These are phyloP conservation scores for Macrotus californicus DNA, from an alignment of 2,113 vertebrate species.

Conservation along the genomic window DNA sequence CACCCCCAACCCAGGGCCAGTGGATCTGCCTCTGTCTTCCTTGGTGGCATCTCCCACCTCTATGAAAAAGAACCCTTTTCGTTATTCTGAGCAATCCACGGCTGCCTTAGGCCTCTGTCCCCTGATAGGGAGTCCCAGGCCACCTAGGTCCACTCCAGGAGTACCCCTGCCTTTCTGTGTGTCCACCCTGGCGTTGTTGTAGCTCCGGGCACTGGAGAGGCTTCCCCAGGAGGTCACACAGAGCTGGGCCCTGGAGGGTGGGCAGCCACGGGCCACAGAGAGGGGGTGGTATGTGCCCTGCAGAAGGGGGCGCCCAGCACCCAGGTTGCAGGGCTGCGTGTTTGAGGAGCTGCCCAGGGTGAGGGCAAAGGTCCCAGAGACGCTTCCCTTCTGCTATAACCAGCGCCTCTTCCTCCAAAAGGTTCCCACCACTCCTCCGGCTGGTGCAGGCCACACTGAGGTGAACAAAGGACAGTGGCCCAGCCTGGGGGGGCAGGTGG, in stretches of 20 bases:
- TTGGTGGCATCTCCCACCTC: background rate
- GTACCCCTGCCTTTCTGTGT: background rate
- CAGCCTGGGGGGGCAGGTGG: background rate
- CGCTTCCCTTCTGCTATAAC: background rate
- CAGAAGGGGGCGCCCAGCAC: background rate
- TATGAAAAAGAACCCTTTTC: background rate
- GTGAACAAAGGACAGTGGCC: background rate
- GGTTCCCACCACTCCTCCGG: background rate
- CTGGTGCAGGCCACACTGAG: rapidly evolving
- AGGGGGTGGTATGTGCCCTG: rapidly evolving
- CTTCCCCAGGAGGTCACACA: background rate
- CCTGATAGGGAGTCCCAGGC: background rate
- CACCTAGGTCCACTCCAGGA: background rate
- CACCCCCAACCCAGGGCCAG: rapidly evolving
- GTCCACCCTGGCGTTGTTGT: background rate
- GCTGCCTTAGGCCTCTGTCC: background rate
- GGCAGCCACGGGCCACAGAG: background rate
- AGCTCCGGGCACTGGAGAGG: background rate
- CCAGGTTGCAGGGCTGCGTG: background rate
- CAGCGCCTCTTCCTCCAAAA: background rate
- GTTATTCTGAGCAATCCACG: background rate
- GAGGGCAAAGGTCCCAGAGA: background rate
- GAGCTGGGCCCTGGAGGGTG: background rate
- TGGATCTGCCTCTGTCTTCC: background rate
- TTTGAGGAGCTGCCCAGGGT: background rate